A percentile compares a stretch with the other conserved stretches of the same genome.
Conservation (phyloP, 2,797 vertebrate genomes). For the Anolis apletophallus region DNA sequence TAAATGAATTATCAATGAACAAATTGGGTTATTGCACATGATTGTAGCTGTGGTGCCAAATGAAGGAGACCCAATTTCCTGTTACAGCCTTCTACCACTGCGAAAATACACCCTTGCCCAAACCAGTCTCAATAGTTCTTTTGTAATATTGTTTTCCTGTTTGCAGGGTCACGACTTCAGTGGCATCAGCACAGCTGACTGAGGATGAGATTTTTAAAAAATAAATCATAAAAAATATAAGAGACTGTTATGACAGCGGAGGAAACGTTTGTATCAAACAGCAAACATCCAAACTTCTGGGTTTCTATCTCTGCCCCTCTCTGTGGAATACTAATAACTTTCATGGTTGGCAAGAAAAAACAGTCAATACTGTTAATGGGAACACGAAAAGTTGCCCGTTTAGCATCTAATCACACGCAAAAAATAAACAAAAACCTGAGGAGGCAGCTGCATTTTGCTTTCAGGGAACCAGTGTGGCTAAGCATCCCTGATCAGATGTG, state of each 20-base stretch:
- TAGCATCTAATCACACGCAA: neutral
- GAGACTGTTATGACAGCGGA: constrained; percentile 7
- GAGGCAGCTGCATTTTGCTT: constrained; percentile 49
- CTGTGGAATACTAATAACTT: constrained; percentile 49
- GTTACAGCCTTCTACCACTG: neutral
- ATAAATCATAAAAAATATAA: neutral
- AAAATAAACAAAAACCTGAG: no score
- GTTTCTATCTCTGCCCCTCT: constrained; percentile 27
- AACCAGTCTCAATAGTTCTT: neutral
- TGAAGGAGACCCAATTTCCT: neutral
- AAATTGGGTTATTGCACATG: neutral
- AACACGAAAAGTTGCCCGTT: neutral
- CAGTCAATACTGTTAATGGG: constrained; percentile 32
- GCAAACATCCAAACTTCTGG: constrained; percentile 15
- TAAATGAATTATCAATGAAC: neutral
- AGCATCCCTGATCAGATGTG: constrained; percentile 55
- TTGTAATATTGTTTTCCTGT: constrained; percentile 24
- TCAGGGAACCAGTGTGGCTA: constrained; percentile 49
- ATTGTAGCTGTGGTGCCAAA: neutral
- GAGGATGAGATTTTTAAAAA: neutral
- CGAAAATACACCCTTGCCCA: neutral
- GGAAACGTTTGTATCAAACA: neutral
- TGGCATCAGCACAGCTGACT: constrained; percentile 23
- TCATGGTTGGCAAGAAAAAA: constrained; percentile 31
- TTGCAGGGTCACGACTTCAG: constrained; percentile 10